Base-by-base conservation (phyloP, 2,113 vertebrate species). In the Zosterops hypoxanthus region DNA sequence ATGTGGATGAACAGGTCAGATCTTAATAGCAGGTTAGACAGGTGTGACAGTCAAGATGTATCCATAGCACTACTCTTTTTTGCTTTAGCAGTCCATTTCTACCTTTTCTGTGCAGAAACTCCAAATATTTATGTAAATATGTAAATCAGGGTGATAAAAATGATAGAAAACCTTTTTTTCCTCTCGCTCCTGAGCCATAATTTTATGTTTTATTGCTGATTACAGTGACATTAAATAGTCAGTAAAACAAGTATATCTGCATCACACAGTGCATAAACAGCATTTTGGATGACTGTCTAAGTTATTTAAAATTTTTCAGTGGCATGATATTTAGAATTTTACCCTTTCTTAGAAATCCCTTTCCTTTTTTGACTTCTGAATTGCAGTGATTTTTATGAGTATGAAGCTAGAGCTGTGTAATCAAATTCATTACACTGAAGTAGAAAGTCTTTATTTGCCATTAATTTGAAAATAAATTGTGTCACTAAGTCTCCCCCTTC, bases 131-230 rank as follows among this genome's bases (percentile, higher is more conserved):
- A 93, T 89, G 61, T 83, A 70, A 52, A 46, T 83, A 85, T 91
- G 68, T 92, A 96, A 96, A 83, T 91, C 72, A 64, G 29, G 39
- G 92, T 91, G 73, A 95, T 96, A 96, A 93, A 96, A 93, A 56
- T 92, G 82, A 93, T 91, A 81, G 73, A 94, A 87, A 90, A 19
- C 20, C 4, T 42, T 72, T 66, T 90, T 73, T 33, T 1, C 22
- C 59, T 92, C 33, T 22, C 72, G 46, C 44, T 83, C 46, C 76
- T 33, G 18, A 88, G 64, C 31, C 75, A 69, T 96, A 95, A 96
- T 93, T 95, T 90, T 91, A 73, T 66, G 77, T 93, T 95, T 96
- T 95, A 89, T 69, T 56, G 19, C 64, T 95, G 95, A 95, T 96
- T 89, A 91, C 12, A 2, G 61, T 73, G 88, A 83, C 2, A 2